A percentile compares a stretch with the other conserved stretches of the same genome.
Conservation (phyloP, 2,888 invertebrate species). For the Cyclophora punctaria region DNA sequence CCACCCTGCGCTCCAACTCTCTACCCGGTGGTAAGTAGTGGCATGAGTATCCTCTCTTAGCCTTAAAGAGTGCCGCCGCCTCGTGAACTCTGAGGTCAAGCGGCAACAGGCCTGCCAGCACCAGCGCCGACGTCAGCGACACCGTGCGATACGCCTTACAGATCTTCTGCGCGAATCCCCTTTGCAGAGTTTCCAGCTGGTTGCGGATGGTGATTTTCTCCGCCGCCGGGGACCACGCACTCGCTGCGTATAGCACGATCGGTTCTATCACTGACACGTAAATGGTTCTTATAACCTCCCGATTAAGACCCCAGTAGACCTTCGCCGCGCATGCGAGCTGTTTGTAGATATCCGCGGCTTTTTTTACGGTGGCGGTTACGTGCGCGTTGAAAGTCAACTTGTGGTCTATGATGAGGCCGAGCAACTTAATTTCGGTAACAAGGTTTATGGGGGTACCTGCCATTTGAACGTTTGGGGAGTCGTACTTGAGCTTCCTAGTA, state of each 20-base stretch:
- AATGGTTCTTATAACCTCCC: too few species aligned
- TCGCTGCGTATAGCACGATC: neutral
- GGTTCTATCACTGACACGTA: neutral
- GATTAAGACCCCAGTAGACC: too few species aligned
- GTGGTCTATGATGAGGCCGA: neutral
- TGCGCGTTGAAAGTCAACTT: neutral
- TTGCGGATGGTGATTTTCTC: neutral
- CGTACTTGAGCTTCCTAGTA: neutral
- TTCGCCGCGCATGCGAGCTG: too few species aligned
- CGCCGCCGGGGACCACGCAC: conserved; percentile 1
- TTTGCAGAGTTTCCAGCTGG: neutral
- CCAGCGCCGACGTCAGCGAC: conserved; percentile 8
- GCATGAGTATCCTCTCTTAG: conserved; percentile 8
- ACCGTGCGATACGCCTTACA: conserved; percentile 1
- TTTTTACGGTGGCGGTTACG: neutral
- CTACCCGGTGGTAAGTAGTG: conserved; percentile 5
- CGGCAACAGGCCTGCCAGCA: conserved; percentile 15
- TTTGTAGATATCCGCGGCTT: too few species aligned
- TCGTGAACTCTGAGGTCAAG: conserved; percentile 15
- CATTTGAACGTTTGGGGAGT: neutral
- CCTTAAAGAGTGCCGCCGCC: conserved; percentile 11
- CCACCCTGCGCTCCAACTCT: conserved; percentile 9
- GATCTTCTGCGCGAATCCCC: conserved; percentile 3
- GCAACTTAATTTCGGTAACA: neutral
- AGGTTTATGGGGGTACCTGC: too few species aligned